Conservation (phyloP, 2,113 vertebrate genomes). For the Aegypius monachus region DNA sequence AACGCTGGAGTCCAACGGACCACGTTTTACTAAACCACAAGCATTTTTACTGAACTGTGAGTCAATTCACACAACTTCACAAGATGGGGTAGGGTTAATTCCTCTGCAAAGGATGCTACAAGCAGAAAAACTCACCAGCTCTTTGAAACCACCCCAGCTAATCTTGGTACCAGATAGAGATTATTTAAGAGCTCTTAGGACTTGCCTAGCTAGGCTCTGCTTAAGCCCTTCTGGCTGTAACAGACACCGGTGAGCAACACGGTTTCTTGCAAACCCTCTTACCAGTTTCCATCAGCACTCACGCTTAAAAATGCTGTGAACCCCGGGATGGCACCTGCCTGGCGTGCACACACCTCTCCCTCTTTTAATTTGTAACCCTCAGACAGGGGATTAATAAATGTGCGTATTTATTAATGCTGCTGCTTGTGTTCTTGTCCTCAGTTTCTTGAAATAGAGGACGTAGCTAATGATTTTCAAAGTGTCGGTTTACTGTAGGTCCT, state of each 20-base stretch:
- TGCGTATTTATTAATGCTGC: neutral
- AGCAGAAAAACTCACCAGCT: neutral
- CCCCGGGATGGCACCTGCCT: neutral
- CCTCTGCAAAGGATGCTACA: neutral
- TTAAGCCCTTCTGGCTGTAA: neutral
- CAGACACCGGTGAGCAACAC: neutral
- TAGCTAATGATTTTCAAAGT: neutral
- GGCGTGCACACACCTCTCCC: neutral
- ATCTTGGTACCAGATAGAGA: neutral
- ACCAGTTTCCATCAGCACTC: neutral
- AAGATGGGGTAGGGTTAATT: neutral
- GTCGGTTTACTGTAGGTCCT: neutral
- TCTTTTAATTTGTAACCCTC: neutral
- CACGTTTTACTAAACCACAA: neutral
- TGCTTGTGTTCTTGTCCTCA: rapidly evolving
- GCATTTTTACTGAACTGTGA: neutral
- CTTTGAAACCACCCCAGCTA: neutral
- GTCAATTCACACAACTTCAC: neutral
- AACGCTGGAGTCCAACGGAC: neutral
- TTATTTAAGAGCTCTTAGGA: neutral
- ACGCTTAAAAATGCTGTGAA: rapidly evolving
- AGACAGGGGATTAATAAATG: neutral
- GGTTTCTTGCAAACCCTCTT: neutral
- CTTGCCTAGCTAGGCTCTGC: neutral
- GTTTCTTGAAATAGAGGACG: neutral